These are phyloP conservation scores for Spilosoma lubricipeda DNA, from an alignment of 2,888 invertebrate species.

Conservation along the genomic window DNA sequence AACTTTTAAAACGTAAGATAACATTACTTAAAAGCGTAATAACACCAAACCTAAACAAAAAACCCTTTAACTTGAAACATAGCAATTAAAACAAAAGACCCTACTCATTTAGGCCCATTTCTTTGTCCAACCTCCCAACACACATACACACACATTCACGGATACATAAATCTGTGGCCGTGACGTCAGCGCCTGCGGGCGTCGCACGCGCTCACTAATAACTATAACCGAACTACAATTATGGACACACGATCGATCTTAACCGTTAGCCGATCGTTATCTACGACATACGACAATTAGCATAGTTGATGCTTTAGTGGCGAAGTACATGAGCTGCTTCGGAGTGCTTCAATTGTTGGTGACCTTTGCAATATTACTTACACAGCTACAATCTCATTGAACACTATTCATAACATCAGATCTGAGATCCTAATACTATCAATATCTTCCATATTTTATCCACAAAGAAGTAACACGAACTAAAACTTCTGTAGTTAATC, in stretches of 20 bases:
- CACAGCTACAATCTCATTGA: neutral
- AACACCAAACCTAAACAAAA: neutral
- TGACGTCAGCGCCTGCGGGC: constrained; percentile 39
- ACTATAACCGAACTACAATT: constrained; percentile 48
- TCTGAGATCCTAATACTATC: too few relatives aligned
- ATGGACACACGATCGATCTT: constrained; percentile 48
- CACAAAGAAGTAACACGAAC: too few relatives aligned
- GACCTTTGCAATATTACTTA: neutral
- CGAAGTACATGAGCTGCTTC: constrained; percentile 24
- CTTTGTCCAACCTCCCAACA: constrained; percentile 26
- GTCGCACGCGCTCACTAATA: constrained; percentile 54
- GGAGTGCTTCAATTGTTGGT: constrained; percentile 6
- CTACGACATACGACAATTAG: constrained; percentile 47
- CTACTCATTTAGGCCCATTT: constrained; percentile 29
- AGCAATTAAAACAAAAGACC: constrained; percentile 27
- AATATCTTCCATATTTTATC: too few relatives aligned
- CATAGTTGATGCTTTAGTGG: constrained; percentile 41
- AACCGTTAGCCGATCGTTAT: constrained; percentile 53
- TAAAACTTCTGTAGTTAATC: too few relatives aligned
- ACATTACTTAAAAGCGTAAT: neutral
- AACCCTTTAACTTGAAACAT: constrained; percentile 12
- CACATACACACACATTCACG: constrained; percentile 3
- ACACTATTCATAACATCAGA: too few relatives aligned
- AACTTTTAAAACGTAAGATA: neutral
- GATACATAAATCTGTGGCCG: constrained; percentile 18